Evolutionary conservation across 2,797 vertebrate genomes (phyloP).

Genomic region (Xerus rutilus): DNA sequence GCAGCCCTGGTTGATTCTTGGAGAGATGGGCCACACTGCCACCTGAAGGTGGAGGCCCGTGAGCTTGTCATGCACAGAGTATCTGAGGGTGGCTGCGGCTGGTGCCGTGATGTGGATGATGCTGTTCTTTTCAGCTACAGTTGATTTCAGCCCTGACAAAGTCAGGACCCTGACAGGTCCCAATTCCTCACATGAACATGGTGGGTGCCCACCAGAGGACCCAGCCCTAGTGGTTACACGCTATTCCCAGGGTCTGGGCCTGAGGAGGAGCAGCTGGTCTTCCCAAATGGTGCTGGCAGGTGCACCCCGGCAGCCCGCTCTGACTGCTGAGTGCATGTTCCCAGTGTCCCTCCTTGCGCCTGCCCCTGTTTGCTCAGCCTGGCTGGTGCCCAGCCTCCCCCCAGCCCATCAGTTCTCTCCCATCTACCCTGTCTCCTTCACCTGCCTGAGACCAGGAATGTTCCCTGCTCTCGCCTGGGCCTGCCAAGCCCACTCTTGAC

Average conservation of each 20-base stretch:
- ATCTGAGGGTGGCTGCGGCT: not conserved
- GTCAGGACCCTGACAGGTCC: not conserved
- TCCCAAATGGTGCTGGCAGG: accelerated
- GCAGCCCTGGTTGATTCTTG: accelerated
- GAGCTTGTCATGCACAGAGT: not conserved
- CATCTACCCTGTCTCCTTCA: too few species aligned
- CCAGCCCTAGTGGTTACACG: not conserved
- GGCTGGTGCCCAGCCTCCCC: not conserved
- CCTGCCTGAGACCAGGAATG: not conserved
- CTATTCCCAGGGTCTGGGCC: not conserved
- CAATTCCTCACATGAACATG: not conserved
- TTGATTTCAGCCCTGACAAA: not conserved
- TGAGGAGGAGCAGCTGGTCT: not conserved
- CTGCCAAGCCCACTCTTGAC: not conserved
- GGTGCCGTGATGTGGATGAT: not conserved
- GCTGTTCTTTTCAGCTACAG: not conserved
- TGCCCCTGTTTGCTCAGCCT: not conserved
- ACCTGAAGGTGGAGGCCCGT: not conserved
- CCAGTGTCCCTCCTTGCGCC: not conserved
- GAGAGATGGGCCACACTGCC: not conserved
- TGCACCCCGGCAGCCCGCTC: not conserved
- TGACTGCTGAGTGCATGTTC: accelerated
- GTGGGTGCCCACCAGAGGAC: not conserved
- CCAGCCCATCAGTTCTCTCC: accelerated
- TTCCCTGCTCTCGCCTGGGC: not conserved